Evolutionary conservation across 1,140 invertebrate genomes (phyloP).

Genomic region (Leptestheria dahalacensis): DNA sequence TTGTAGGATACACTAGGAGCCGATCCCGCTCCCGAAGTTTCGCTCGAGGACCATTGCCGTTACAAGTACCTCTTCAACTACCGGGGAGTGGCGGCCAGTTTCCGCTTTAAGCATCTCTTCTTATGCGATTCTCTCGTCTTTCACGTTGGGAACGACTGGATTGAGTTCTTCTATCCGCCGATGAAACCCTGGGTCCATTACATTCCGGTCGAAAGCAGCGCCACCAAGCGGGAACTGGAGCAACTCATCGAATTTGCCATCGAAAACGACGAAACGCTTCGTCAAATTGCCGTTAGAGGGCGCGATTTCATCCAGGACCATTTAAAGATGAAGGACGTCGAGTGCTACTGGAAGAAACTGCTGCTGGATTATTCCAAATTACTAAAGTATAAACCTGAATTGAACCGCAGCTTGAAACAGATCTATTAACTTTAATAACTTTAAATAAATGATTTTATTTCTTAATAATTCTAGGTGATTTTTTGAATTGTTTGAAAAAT

Average conservation of each 20-base stretch:
- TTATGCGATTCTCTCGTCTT: constrained; percentile 87
- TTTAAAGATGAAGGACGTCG: constrained; percentile 64
- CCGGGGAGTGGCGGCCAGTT: constrained; percentile 89
- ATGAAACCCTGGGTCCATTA: constrained; percentile 94
- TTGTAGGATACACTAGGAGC: constrained; percentile 67
- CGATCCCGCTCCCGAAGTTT: constrained; percentile 67
- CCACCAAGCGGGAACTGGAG: constrained; percentile 47
- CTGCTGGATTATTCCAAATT: constrained; percentile 61
- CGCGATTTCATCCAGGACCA: constrained; percentile 68
- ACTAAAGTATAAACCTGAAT: constrained; percentile 42
- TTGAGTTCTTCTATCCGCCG: constrained; percentile 85
- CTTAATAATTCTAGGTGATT: no score
- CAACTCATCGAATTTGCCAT: constrained; percentile 58
- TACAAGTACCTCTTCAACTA: constrained; percentile 95
- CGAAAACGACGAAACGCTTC: constrained; percentile 53
- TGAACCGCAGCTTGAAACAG: not conserved
- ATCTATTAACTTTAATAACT: not conserved
- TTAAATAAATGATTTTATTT: no score
- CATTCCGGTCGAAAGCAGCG: constrained; percentile 62
- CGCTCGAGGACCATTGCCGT: constrained; percentile 80
- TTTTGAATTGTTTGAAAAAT: no score
- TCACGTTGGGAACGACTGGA: constrained; percentile 87
- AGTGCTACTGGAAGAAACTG: constrained; percentile 74
- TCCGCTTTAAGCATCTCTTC: constrained; percentile 91
- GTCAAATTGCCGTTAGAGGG: constrained; percentile 67